These are phyloP conservation scores for Chinchilla lanigera DNA, from an alignment of 2,113 vertebrate species.

Conservation along the genomic window DNA sequence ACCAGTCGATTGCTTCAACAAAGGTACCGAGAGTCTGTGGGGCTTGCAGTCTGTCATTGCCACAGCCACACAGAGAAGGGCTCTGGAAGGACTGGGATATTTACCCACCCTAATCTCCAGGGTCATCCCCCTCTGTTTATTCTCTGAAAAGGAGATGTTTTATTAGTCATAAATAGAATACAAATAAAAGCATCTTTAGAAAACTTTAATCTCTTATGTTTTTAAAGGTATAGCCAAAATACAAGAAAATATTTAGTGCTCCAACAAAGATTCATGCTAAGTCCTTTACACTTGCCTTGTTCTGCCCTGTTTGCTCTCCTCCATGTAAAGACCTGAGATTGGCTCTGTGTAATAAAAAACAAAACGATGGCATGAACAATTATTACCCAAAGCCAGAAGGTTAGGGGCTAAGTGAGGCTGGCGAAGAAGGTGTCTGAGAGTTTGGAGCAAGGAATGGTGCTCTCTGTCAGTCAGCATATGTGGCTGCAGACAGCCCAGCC, in stretches of 20 bases:
- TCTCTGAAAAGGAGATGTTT: not conserved
- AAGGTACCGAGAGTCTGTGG: not conserved
- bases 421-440: not conserved
- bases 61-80: not conserved
- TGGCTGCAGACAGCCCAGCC: not conserved
- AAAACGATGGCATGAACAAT: not conserved
- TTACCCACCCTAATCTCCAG: not conserved
- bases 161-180: not conserved
- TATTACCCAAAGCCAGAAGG: not conserved
- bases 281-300: not conserved
- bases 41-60: not conserved
- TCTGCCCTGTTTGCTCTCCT: not conserved
- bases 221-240: conserved; percentile 3
- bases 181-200: conserved; percentile 11
- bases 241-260: not conserved
- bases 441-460: not conserved
- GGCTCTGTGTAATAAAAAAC: not conserved
- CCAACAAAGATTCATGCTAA: not conserved
- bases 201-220: not conserved
- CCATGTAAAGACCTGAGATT: not conserved
- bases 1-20: not conserved
- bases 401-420: not conserved
- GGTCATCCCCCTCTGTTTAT: not conserved
- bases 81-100: too few relatives aligned
- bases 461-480: not conserved